Base-by-base conservation (phyloP, 2,797 vertebrate species). In the Cynopterus sphinx region DNA sequence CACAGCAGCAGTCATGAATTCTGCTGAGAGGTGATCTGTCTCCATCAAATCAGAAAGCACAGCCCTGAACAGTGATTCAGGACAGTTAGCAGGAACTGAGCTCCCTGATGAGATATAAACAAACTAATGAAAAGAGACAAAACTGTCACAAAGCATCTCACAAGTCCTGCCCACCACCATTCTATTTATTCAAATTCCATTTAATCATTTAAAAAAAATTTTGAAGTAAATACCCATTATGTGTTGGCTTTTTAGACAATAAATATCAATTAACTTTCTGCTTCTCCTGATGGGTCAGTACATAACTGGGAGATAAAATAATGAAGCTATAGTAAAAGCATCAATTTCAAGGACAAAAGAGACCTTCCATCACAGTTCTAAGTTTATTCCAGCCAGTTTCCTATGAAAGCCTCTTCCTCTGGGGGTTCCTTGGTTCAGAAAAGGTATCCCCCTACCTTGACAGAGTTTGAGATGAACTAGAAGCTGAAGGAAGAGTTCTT, bases 401-500 rank as follows among this genome's bases (percentile, higher is more conserved):
- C 70, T 41, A 53, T 0, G 15, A 21, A 85, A 89, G n/a, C 8
- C 22, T 68, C 55, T 55, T 91, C 59, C 68, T 95, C 63, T 85
- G 36, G 53, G 43, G 82, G 55, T 43, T 41, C 68, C 65, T 41
- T 59, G 70, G 61, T 46, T 95, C 67, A 84, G 9, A 70, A 88
- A 82, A 67, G 68, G 57, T 59, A 53, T 49, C 53, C 51, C 68
- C 49, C 11, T 24, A 57, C 33, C 17, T 46, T 17, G 16, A 46
- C 55, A 63, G 57, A 31, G 86, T 31, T n/a, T 83, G 65, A 68
- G 51, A 43, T 59, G 4, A 63, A 95, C 43, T 19, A 61, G 39
- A 49, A 82, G 31, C 71, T 49, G 49, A 87, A 96, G 65, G 55
- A 87, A 77, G 89, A 94, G 51, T 63, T 41, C 70, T 41, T 78